phyloP scores from a whole-genome alignment of 2,113 vertebrate species.

The Heloderma charlesbogerti region DNA sequence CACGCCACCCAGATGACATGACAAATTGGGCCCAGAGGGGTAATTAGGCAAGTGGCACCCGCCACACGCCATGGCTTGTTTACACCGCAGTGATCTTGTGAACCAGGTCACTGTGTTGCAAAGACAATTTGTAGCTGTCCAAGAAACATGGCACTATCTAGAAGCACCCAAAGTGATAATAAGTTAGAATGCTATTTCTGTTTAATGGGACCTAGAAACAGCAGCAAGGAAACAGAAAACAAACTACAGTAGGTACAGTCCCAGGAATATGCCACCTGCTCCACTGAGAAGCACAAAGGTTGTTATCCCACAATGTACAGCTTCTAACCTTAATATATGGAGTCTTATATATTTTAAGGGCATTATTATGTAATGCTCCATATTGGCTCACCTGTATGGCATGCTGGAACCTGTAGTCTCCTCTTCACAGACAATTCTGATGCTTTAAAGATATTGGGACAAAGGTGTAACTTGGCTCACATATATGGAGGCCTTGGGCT shows the following conservation, averaged over 20 bases:
- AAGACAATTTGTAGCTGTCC: neutral
- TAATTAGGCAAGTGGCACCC: too few species aligned
- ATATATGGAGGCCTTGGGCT: conserved; percentile 4
- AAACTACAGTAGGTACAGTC: neutral
- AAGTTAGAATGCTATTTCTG: neutral
- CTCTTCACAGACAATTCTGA: neutral
- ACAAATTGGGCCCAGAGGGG: too few species aligned
- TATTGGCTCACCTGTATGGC: neutral
- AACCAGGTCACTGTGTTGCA: too few species aligned
- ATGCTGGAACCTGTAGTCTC: neutral
- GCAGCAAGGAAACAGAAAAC: neutral
- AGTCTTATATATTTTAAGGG: neutral
- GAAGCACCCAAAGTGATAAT: neutral
- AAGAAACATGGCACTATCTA: neutral
- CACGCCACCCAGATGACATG: too few species aligned
- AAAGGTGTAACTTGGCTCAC: neutral
- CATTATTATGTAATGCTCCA: neutral
- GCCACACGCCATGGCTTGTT: too few species aligned
- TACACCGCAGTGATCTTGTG: too few species aligned
- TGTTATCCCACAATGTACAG: rapidly evolving
- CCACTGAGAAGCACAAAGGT: neutral
- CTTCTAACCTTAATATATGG: neutral
- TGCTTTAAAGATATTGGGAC: neutral
- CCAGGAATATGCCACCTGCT: neutral
- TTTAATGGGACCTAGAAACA: neutral